Conservation (phyloP, 2,797 vertebrate species). For the Aselliscus stoliczkanus region DNA sequence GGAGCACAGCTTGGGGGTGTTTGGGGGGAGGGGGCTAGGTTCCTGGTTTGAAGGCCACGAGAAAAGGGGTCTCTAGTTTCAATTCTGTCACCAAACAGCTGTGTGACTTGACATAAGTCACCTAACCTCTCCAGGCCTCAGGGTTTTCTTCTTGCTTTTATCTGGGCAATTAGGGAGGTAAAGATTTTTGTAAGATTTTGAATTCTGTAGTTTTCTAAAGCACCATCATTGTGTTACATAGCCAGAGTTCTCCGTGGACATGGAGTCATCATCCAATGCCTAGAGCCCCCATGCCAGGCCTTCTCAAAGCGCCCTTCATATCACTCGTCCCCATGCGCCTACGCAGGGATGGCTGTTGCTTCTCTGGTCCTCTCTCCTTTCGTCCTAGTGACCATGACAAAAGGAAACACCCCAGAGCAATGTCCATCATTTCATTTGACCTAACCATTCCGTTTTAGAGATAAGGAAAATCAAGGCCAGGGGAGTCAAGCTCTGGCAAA, state of each 20-base stretch:
- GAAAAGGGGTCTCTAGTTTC: neutral
- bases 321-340: neutral
- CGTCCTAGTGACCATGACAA: neutral
- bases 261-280: neutral
- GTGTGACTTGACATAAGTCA: neutral
- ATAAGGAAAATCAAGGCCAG: neutral
- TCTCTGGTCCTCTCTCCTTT: neutral
- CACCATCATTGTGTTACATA: neutral
- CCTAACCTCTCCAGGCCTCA: neutral
- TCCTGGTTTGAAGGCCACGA: neutral
- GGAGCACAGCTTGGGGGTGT: neutral
- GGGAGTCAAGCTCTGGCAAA: neutral
- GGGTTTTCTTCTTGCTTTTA: neutral
- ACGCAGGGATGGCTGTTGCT: accelerated
- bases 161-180: neutral
- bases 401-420: neutral
- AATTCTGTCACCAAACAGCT: neutral
- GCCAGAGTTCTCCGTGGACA: neutral
- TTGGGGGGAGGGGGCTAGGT: neutral
- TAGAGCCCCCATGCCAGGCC: neutral
- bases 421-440: neutral
- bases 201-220: neutral
- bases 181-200: neutral
- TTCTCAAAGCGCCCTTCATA: neutral
- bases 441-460: neutral